Conservation (phyloP, 2,888 invertebrate species). For the Nomada goodeniana region DNA sequence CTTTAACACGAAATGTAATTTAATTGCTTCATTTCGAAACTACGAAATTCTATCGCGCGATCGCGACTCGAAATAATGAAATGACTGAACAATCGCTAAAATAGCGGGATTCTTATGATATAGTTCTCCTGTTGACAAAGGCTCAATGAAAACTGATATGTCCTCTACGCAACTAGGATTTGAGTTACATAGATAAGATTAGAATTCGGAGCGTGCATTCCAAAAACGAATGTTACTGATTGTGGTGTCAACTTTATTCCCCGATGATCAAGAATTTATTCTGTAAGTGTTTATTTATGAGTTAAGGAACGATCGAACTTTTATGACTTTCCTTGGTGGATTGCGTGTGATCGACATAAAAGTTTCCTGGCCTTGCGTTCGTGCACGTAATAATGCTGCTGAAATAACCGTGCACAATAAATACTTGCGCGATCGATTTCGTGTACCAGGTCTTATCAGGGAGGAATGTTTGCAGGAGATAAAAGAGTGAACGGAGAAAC, state of each 20-base stretch:
- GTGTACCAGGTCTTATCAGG: conserved; percentile 27
- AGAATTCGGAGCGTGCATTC: conserved; percentile 16
- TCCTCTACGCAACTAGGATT: not conserved
- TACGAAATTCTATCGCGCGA: not conserved
- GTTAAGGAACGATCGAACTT: conserved; percentile 21
- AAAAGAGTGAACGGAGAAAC: conserved; percentile 11
- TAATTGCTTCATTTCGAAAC: not conserved
- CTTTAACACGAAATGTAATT: not conserved
- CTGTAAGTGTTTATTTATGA: not conserved
- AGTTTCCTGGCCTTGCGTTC: conserved; percentile 23
- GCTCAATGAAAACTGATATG: not conserved
- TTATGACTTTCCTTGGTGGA: conserved; percentile 7
- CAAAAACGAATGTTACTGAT: not conserved
- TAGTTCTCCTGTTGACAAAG: not conserved
- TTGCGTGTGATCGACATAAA: conserved; percentile 13
- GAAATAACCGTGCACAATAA: conserved; percentile 27
- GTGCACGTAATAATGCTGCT: conserved; percentile 14
- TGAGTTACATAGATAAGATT: conserved; percentile 36
- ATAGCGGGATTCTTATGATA: not conserved
- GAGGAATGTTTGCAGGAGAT: conserved; percentile 55
- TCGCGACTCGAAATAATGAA: not conserved
- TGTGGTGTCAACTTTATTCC: not conserved
- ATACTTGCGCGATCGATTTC: conserved; percentile 22
- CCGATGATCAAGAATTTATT: not conserved
- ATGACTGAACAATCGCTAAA: not conserved